Evolutionary conservation across 2,888 invertebrate genomes (phyloP).

Genomic region (Archaeoteleia sp.): DNA sequence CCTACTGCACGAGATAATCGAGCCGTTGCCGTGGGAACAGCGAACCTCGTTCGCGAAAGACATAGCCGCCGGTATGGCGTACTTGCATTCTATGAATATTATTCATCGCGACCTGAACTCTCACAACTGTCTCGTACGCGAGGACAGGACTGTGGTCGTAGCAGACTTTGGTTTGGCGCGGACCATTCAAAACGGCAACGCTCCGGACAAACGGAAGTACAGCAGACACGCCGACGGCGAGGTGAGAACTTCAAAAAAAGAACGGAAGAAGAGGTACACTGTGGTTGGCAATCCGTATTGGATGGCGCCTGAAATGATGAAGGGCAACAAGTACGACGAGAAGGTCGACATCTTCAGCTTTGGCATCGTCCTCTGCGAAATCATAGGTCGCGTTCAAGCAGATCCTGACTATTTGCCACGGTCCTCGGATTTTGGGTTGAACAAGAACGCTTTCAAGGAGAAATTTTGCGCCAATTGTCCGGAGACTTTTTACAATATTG

Average conservation of each 20-base stretch:
- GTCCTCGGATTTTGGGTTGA: constrained; percentile 93
- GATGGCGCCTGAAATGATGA: constrained; percentile 99
- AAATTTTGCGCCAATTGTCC: constrained; percentile 91
- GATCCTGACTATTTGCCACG: constrained; percentile 96
- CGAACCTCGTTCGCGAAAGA: constrained; percentile 91
- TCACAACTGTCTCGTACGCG: constrained; percentile 93
- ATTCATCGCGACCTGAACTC: constrained; percentile 97
- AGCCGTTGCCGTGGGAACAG: constrained; percentile 85
- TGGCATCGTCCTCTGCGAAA: constrained; percentile 96
- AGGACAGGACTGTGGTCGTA: constrained; percentile 94
- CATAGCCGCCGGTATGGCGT: constrained; percentile 95
- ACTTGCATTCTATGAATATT: constrained; percentile 94
- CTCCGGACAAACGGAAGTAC: constrained; percentile 70
- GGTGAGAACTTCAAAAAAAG: constrained; percentile 78
- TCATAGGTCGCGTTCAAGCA: constrained; percentile 95
- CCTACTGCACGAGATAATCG: constrained; percentile 84
- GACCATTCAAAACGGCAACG: constrained; percentile 79
- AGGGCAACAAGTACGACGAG: constrained; percentile 95
- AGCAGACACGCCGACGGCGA: constrained; percentile 72
- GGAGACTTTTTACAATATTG: constrained; percentile 89
- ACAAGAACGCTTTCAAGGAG: constrained; percentile 88
- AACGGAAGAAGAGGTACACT: constrained; percentile 91
- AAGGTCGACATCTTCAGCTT: constrained; percentile 97
- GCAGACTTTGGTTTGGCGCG: constrained; percentile 96
- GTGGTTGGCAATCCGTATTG: constrained; percentile 98